Conservation (phyloP, 2,888 invertebrate genomes). For the Adineta ricciae region DNA sequence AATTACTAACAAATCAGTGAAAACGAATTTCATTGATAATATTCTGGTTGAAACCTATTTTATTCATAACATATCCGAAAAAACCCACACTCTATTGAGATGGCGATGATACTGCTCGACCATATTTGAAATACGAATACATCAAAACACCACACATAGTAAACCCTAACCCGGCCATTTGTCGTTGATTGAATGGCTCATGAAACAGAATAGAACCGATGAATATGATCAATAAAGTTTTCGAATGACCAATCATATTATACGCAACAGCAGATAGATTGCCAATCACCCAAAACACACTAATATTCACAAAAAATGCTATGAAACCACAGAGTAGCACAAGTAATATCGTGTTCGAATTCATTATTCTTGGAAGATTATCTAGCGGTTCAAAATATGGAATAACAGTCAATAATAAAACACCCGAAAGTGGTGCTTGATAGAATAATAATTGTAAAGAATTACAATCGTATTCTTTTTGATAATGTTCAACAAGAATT, state of each 20-base stretch:
- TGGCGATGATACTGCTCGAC: background rate
- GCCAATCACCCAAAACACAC: constrained; percentile 6
- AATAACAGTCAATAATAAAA: background rate
- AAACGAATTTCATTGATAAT: no score
- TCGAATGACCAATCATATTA: constrained; percentile 18
- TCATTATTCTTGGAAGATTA: background rate
- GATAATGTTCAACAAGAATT: constrained; percentile 5
- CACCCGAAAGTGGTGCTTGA: constrained; percentile 14
- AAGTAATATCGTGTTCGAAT: background rate
- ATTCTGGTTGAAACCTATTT: no score
- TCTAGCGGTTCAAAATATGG: background rate
- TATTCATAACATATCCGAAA: no score
- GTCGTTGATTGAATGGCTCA: background rate
- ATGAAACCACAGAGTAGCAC: background rate
- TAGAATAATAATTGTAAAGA: background rate
- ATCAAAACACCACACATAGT: constrained; percentile 1
- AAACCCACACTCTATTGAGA: no score
- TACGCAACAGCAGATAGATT: constrained; percentile 14
- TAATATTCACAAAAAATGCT: constrained; percentile 3
- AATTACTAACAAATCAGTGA: no score
- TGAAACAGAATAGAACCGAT: background rate
- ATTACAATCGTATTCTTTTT: background rate
- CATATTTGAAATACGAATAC: background rate
- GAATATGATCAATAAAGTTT: constrained; percentile 14
- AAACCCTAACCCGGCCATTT: background rate